Evolutionary conservation across 2,888 invertebrate species (phyloP).

Genomic region (Diplazon laetatorius): DNA sequence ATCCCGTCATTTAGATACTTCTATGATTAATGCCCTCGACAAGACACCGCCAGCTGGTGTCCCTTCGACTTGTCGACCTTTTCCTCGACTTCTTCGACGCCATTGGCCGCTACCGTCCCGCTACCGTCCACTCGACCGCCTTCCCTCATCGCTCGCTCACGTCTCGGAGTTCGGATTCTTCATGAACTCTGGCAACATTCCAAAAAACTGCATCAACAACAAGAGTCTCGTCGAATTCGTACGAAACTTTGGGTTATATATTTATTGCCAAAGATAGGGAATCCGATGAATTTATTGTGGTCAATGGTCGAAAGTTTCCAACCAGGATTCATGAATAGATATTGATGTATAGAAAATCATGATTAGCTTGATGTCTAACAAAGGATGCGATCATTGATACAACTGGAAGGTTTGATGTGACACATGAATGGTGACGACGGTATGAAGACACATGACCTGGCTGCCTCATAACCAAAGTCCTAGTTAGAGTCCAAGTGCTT

Average conservation of each 20-base stretch:
- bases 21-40: slow-evolving; percentile 82
- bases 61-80: slow-evolving; percentile 66
- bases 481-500: too few relatives aligned
- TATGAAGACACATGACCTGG: too few relatives aligned
- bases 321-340: too few relatives aligned
- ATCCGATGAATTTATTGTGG: too few relatives aligned
- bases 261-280: slow-evolving; percentile 22
- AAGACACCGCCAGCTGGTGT: slow-evolving; percentile 81
- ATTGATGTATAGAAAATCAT: too few relatives aligned
- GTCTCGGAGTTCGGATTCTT: slow-evolving; percentile 55
- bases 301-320: too few relatives aligned
- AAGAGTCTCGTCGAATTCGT: slow-evolving; percentile 7
- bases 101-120: slow-evolving; percentile 1
- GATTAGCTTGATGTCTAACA: too few relatives aligned
- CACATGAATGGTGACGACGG: too few relatives aligned
- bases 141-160: slow-evolving; percentile 30
- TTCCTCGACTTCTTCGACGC: slow-evolving; percentile 58
- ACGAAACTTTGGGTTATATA: slow-evolving; percentile 11
- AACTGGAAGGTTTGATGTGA: too few relatives aligned
- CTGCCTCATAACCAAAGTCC: too few relatives aligned
- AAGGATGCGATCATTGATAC: not conserved
- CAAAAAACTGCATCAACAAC: slow-evolving; percentile 24
- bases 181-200: slow-evolving; percentile 60
- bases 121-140: slow-evolving; percentile 35
- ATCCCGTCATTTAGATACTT: slow-evolving; percentile 83